Conservation (phyloP, 2,888 invertebrate genomes). For the Microctonus hyperodae region DNA sequence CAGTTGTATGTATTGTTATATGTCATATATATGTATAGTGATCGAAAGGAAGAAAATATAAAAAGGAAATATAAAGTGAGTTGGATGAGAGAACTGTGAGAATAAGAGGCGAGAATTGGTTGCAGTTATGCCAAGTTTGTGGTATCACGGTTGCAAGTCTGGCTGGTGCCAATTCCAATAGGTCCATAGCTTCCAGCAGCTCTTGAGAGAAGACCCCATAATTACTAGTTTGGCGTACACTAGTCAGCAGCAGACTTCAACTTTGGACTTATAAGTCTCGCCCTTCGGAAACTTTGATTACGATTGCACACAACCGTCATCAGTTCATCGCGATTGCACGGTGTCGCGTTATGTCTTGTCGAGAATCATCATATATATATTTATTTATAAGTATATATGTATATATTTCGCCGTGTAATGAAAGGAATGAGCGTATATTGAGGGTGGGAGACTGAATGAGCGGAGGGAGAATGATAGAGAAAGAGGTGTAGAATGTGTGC, state of each 20-base stretch:
- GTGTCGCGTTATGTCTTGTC: slow-evolving; percentile 21
- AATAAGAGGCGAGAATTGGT: slow-evolving; percentile 11
- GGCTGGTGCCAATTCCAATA: slow-evolving; percentile 48
- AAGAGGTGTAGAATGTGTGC: slow-evolving; percentile 31
- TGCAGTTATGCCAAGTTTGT: slow-evolving; percentile 12
- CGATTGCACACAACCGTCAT: slow-evolving; percentile 27
- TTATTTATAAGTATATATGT: no score
- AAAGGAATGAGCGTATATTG: not conserved
- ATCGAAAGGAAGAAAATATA: no score
- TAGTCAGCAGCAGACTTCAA: slow-evolving; percentile 39
- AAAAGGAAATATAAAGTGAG: no score
- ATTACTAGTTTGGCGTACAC: slow-evolving; percentile 31
- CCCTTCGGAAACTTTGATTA: slow-evolving; percentile 45
- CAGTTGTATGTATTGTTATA: no score
- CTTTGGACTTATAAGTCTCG: slow-evolving; percentile 39
- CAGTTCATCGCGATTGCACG: slow-evolving; percentile 20
- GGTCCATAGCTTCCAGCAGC: slow-evolving; percentile 35
- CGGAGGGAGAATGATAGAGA: slow-evolving; percentile 16
- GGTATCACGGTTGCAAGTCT: slow-evolving; percentile 10
- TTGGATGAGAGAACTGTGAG: no score
- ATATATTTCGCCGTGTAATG: no score
- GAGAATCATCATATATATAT: slow-evolving; percentile 31
- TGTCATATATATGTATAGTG: no score
- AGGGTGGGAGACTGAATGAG: no score
- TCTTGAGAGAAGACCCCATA: slow-evolving; percentile 30